These are phyloP conservation scores for Drosophila biarmipes DNA, from an alignment of 1,140 invertebrate genomes.

Conservation along the genomic window DNA sequence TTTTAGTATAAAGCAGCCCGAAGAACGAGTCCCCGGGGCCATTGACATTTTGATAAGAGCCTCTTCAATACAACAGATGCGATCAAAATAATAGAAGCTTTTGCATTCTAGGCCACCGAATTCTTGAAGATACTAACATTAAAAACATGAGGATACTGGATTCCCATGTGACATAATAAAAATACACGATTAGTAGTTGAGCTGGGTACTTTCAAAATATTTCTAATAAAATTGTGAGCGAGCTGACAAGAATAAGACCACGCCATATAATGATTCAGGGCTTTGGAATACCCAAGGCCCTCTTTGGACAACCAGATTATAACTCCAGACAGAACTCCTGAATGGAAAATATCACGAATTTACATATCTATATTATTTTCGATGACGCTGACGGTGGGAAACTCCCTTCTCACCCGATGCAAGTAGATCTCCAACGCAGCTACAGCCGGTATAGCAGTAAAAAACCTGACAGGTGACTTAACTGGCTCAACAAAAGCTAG, in stretches of 20 bases:
- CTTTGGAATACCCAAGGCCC: slow-evolving; percentile 4
- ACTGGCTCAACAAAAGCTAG: slow-evolving; percentile 25
- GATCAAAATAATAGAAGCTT: neutral
- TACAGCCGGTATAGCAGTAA: neutral
- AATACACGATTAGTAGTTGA: no score
- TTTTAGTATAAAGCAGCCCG: slow-evolving; percentile 2
- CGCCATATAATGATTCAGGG: no score
- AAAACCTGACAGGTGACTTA: slow-evolving; percentile 38
- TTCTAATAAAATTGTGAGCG: neutral
- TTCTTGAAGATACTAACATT: neutral
- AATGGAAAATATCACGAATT: slow-evolving; percentile 36
- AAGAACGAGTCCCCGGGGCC: slow-evolving; percentile 22
- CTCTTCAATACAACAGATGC: neutral
- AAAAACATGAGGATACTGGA: no score
- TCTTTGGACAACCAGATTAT: slow-evolving; percentile 3
- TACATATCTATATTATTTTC: slow-evolving; percentile 17
- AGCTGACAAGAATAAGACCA: neutral
- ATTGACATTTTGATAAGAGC: slow-evolving; percentile 36
- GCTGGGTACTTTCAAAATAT: no score
- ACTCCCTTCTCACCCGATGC: slow-evolving; percentile 19
- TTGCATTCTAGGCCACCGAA: neutral
- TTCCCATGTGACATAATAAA: no score
- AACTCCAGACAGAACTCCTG: neutral
- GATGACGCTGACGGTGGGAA: slow-evolving; percentile 22
- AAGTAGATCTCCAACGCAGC: slow-evolving; percentile 7